Evolutionary conservation across 2,888 invertebrate species (phyloP).

Genomic region (Metopia argyrocephala): DNA sequence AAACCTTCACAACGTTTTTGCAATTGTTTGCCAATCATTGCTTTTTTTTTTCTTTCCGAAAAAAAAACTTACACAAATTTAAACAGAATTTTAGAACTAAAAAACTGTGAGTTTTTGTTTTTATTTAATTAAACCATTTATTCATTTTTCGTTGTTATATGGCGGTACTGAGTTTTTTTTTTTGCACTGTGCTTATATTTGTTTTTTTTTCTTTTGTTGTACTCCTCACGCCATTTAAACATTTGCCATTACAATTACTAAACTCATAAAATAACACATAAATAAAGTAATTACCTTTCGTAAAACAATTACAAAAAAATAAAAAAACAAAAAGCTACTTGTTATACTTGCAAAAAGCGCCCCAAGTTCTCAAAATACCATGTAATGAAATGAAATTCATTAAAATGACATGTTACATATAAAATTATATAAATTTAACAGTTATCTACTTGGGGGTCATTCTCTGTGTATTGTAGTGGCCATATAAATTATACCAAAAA

Average conservation of each 20-base stretch:
- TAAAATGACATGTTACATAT: neutral
- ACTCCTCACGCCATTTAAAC: neutral
- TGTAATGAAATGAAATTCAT: neutral
- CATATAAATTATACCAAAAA: slow-evolving; percentile 15
- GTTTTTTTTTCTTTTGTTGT: too few relatives aligned
- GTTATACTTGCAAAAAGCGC: neutral
- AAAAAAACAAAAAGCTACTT: neutral
- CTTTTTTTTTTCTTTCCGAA: neutral
- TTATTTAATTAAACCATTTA: too few relatives aligned
- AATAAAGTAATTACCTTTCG: slow-evolving; percentile 10
- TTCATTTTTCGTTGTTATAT: too few relatives aligned
- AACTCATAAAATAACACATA: slow-evolving; percentile 1
- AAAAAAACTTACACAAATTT: too few relatives aligned
- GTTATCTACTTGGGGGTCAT: neutral
- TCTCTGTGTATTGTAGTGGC: slow-evolving; percentile 20
- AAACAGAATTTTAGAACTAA: too few relatives aligned
- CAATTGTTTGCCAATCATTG: neutral
- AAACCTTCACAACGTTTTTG: neutral
- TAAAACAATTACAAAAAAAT: neutral
- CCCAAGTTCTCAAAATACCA: neutral
- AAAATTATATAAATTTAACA: neutral
- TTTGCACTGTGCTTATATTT: too few relatives aligned
- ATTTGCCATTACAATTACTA: neutral
- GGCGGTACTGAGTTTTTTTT: too few relatives aligned
- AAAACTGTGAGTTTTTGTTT: too few relatives aligned